These are phyloP conservation scores for Colletes gigas DNA, from an alignment of 1,140 invertebrate genomes.

Conservation along the genomic window DNA sequence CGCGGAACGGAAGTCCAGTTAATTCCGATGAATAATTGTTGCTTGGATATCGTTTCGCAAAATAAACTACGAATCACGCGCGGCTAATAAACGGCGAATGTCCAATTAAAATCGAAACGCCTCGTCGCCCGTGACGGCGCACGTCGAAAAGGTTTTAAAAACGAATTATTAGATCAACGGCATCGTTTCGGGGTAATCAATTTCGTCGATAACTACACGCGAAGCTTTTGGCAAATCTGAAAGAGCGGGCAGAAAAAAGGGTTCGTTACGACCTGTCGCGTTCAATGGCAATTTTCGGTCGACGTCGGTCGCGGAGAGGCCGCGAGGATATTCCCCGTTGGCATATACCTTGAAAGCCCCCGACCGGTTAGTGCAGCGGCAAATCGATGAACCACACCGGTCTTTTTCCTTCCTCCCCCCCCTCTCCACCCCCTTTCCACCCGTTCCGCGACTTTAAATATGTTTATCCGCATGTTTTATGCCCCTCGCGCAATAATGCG, in stretches of 20 bases:
- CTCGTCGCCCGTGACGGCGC: background rate
- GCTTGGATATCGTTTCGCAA: too few species aligned
- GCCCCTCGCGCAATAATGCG: slow-evolving; percentile 64
- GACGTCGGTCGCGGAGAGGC: background rate
- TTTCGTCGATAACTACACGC: background rate
- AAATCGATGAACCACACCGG: slow-evolving; percentile 49
- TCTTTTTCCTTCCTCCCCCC: background rate
- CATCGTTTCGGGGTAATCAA: slow-evolving; percentile 15
- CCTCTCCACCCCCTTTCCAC: background rate
- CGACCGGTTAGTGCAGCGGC: slow-evolving; percentile 23
- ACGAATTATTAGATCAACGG: background rate
- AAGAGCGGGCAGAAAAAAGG: background rate
- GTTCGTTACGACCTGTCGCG: background rate
- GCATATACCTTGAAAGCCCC: slow-evolving; percentile 7
- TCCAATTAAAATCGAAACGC: slow-evolving; percentile 11
- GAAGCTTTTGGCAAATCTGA: background rate
- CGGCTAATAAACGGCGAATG: background rate
- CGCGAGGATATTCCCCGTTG: background rate
- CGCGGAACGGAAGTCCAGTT: background rate
- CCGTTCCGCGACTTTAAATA: slow-evolving; percentile 60
- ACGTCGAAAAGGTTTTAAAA: slow-evolving; percentile 7
- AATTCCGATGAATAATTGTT: slow-evolving; percentile 7
- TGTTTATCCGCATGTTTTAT: slow-evolving; percentile 71
- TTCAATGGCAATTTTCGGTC: background rate
- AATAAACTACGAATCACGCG: too few species aligned